Base-by-base conservation (phyloP, 2,113 vertebrate species). In the Antennarius striatus region DNA sequence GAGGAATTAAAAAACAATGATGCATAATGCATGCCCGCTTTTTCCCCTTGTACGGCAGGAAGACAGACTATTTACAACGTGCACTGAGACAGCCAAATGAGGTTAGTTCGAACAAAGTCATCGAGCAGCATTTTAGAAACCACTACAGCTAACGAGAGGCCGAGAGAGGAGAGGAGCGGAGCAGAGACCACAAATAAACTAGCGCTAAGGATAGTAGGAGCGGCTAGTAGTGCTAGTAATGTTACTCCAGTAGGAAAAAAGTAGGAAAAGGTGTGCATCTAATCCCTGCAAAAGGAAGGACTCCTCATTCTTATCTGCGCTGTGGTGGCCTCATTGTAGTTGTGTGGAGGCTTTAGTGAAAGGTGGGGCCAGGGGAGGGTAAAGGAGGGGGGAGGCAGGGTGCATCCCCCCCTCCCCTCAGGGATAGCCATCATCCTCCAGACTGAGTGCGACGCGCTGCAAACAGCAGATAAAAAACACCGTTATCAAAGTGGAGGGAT, bases 401-500 rank as follows among this genome's bases (percentile, higher is more conserved):
- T 42, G 42, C 70, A 59, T 64, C 40, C 62, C 54, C 66, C 54
- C 58, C 22, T 22, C 22, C 76, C 93, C 91, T 99, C 94, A 99
- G 62, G 96, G 98, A 84, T 97, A 93, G 80, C 95, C 96, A 10
- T 99, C 97, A 42, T 99, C 98, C 91, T 98, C 98, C 88, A 95
- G 90, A 93, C 97, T 97, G 79, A 99, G 87, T 32, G 97, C 96
- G 88, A 99, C 96, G 65, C 96, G 95, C 98, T 99, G 95, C 82
- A 87, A 89, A 93, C 84, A 89, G 89, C 90, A 92, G 86, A 93
- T 89, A 91, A 88, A 89, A 32, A 90, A 91, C 48, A 85, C 66
- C 22, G 82, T 93, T 92, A 91, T 68, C 74, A 87, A 56, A 88
- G 47, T 1, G 84, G 68, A 84, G 65, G 60, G 58, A 43, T 57